A percentile compares a stretch with the other conserved stretches of the same genome.
phyloP scores from a whole-genome alignment of 1,140 invertebrate species.

The Chrysomallon squamiferum region DNA sequence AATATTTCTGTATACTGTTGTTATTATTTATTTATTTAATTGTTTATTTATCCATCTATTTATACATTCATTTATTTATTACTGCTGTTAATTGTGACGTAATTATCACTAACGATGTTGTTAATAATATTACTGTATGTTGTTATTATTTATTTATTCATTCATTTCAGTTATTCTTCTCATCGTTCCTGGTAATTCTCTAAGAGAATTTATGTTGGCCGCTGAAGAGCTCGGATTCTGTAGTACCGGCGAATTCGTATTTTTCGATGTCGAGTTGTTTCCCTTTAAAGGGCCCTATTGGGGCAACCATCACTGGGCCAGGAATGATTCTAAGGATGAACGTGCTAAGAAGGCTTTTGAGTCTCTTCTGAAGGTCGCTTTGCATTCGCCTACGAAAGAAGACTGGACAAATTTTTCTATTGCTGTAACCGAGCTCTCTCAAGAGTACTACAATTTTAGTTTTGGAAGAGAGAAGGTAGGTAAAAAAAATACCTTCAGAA shows the following conservation, averaged over 20 bases:
- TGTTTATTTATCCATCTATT: too few species aligned
- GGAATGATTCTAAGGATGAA: slow-evolving; percentile 26
- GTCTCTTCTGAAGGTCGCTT: slow-evolving; percentile 84
- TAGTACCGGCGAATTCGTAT: slow-evolving; percentile 85
- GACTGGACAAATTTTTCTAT: slow-evolving; percentile 70
- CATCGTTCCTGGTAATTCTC: slow-evolving; percentile 79
- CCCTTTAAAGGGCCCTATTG: slow-evolving; percentile 64
- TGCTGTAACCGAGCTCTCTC: slow-evolving; percentile 77
- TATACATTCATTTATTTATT: too few species aligned
- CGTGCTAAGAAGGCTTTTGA: slow-evolving; percentile 84
- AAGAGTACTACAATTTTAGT: slow-evolving; percentile 74
- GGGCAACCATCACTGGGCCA: slow-evolving; percentile 41
- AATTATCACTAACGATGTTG: too few species aligned
- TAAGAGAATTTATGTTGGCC: slow-evolving; percentile 84
- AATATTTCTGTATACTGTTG: too few species aligned
- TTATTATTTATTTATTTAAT: too few species aligned
- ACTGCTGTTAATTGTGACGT: too few species aligned
- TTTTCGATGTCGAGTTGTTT: slow-evolving; percentile 86
- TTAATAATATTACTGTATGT: too few species aligned
- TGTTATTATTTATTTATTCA: too few species aligned
- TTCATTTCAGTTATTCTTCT: slow-evolving; percentile 77
- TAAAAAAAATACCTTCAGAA: background rate
- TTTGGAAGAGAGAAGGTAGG: slow-evolving; percentile 52
- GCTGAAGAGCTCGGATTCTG: slow-evolving; percentile 82
- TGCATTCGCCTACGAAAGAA: slow-evolving; percentile 72